Conservation (phyloP, 1,140 invertebrate species). For the Ceratina japonica region DNA sequence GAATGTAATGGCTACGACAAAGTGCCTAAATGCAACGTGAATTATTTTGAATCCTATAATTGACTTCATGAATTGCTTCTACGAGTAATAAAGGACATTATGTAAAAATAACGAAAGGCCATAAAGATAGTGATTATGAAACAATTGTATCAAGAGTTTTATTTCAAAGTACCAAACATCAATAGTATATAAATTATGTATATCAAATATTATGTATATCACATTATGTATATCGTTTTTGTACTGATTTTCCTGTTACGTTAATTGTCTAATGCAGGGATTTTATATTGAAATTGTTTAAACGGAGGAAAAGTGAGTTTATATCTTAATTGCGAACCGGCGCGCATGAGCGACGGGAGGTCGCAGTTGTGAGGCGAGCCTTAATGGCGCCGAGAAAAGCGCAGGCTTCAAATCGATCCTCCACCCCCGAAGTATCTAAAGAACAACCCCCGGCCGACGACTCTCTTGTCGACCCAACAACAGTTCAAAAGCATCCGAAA, state of each 20-base stretch:
- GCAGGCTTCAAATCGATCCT: slow-evolving; percentile 74
- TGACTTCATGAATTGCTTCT: slow-evolving; percentile 28
- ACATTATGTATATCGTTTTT: too few species aligned
- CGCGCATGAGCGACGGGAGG: slow-evolving; percentile 40
- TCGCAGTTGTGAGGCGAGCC: slow-evolving; percentile 44
- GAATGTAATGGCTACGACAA: slow-evolving; percentile 42
- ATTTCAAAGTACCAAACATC: neutral
- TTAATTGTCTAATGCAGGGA: too few species aligned
- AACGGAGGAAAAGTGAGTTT: too few species aligned
- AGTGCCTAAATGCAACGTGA: slow-evolving; percentile 37
- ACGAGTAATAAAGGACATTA: neutral
- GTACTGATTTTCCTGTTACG: too few species aligned
- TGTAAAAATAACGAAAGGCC: neutral
- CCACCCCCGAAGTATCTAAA: slow-evolving; percentile 56
- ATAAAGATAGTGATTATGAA: neutral
- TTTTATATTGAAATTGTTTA: too few species aligned
- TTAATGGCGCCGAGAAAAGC: slow-evolving; percentile 53
- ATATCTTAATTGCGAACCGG: neutral
- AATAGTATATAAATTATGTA: neutral
- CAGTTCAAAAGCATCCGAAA: slow-evolving; percentile 65
- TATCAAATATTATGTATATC: too few species aligned
- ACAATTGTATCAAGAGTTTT: neutral
- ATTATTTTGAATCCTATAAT: slow-evolving; percentile 29
- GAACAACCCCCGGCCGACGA: slow-evolving; percentile 68
- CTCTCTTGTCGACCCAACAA: slow-evolving; percentile 68